phyloP scores from a whole-genome alignment of 2,888 invertebrate species.

The Hemaris fuciformis region DNA sequence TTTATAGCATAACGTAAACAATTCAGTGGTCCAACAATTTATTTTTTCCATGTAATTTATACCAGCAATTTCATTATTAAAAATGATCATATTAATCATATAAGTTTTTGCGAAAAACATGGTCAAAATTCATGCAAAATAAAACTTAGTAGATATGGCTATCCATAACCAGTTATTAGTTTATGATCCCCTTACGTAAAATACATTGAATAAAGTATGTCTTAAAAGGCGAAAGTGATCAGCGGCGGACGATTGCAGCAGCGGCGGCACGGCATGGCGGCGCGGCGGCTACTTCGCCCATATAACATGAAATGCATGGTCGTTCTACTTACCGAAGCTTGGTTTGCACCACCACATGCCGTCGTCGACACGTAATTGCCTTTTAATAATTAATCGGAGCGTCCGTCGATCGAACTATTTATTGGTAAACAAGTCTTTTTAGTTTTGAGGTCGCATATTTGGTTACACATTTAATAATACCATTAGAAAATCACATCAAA shows the following conservation, averaged over 20 bases:
- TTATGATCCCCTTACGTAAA: background rate
- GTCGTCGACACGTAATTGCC: conserved; percentile 18
- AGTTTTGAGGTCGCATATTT: background rate
- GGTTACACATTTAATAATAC: background rate
- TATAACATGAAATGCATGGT: conserved; percentile 15
- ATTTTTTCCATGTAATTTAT: too few relatives aligned
- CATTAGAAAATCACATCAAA: background rate
- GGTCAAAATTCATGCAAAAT: too few relatives aligned
- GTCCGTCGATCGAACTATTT: conserved; percentile 13
- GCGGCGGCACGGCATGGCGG: background rate
- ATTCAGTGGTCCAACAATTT: too few relatives aligned
- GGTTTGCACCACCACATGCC: background rate
- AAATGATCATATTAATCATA: too few relatives aligned
- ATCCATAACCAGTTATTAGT: too few relatives aligned
- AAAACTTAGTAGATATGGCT: too few relatives aligned
- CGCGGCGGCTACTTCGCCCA: conserved; percentile 16
- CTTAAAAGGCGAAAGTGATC: background rate
- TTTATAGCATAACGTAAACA: too few relatives aligned
- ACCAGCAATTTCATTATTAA: too few relatives aligned
- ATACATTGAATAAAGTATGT: background rate
- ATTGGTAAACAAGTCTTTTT: conserved; percentile 20
- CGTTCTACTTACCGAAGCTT: background rate
- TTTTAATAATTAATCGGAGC: conserved; percentile 18
- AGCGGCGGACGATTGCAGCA: background rate
- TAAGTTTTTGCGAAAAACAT: too few relatives aligned